Base-by-base conservation (phyloP, 2,113 vertebrate genomes). In the Thalassarche chlororhynchos region DNA sequence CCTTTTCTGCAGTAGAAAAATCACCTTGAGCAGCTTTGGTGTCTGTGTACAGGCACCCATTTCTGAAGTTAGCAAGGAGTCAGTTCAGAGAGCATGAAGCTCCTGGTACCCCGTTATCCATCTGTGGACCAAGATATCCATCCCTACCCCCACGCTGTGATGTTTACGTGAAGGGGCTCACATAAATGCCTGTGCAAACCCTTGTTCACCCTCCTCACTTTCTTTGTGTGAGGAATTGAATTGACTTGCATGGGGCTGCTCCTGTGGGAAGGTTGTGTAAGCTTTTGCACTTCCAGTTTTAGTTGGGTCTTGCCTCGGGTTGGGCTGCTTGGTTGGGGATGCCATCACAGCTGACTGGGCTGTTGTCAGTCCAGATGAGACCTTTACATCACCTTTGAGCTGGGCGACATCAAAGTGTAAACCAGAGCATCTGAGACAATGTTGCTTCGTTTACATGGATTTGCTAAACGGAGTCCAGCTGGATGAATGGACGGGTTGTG, bases 91-190 rank as follows among this genome's bases (percentile, higher is more conserved):
- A 47, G 25, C 23, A 2, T 3, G 36, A 57, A 80, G 36, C 31
- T 74, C 25, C 40, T 66, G 60, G 14, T 64, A 49, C 28, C 29
- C 21, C 0, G 0, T 70, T 47, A 36, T 6, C 54, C 62, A 23
- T 25, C 36, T 19, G 3, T 31, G 57, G 49, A 34, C 42, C 0
- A 1, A 46, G 55, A 36, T 70, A 46, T 2, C 49, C 40, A 32
- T 64, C 25, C 38, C 42, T 31, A 26, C 14, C 8, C 58, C 62
- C 47, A 38, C 0, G 0, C 54, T 15, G 10, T 42, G 60, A 46
- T 6, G 34, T 46, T 72, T 15, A 8, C 20, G 1, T 31, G 36
- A 34, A 83, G 49, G 61, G 32, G 12, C 65, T 88, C 71, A 26
- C 64, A 14, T 15, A 38, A 69, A 72, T 14, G 4, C 29, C 60